A percentile compares a stretch with the other conserved stretches of the same genome.
Evolutionary conservation across 2,113 vertebrate genomes (phyloP).

Genomic region (Proterorhinus semilunaris): DNA sequence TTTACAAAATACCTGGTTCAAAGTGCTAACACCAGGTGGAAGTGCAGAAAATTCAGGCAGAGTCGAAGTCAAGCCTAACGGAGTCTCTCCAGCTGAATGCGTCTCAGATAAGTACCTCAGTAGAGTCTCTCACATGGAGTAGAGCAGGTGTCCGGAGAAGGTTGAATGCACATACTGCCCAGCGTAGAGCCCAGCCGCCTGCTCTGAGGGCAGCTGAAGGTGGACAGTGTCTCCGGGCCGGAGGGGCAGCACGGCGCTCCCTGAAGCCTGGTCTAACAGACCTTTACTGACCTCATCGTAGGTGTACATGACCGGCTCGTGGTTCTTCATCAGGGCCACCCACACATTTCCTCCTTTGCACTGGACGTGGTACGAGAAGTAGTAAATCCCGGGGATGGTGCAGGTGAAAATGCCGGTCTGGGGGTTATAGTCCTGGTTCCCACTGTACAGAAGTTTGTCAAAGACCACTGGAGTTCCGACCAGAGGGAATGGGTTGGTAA

Average conservation of each 20-base stretch:
- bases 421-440: constrained; percentile 93
- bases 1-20: not conserved
- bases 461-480: constrained; percentile 91
- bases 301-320: constrained; percentile 95
- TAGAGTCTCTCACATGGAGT: constrained; percentile 83
- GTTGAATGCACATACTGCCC: constrained; percentile 95
- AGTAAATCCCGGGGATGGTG: constrained; percentile 91
- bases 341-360: constrained; percentile 96
- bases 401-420: constrained; percentile 94
- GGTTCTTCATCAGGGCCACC: constrained; percentile 96
- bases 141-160: constrained; percentile 97
- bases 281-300: constrained; percentile 97
- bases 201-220: constrained; percentile 92
- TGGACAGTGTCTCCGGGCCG: constrained; percentile 88
- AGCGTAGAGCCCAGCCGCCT: constrained; percentile 94
- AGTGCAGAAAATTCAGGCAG: constrained; percentile 4
- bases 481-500: constrained; percentile 89
- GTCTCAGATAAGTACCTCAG: constrained; percentile 7
- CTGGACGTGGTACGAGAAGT: constrained; percentile 94
- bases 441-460: constrained; percentile 92
- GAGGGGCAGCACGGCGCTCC: constrained; percentile 90
- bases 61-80: constrained; percentile 30
- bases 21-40: no score
- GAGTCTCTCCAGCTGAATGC: constrained; percentile 17
- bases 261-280: constrained; percentile 94